These are phyloP conservation scores for Psittacula derbiana DNA, from an alignment of 2,797 vertebrate genomes.

Conservation along the genomic window DNA sequence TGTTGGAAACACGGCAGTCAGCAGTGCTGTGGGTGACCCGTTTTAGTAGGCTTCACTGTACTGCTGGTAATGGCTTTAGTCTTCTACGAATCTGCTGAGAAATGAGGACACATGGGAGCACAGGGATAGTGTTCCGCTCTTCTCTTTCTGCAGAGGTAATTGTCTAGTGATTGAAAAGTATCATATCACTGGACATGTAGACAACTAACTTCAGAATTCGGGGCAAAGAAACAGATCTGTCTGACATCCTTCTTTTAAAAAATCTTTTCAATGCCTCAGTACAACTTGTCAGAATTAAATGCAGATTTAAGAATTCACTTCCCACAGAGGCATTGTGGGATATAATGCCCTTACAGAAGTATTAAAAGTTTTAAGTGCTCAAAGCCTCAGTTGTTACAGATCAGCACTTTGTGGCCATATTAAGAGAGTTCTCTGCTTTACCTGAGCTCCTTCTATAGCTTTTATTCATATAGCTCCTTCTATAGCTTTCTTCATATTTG, in stretches of 20 bases:
- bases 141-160: conserved; percentile 6
- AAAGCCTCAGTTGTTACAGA: conserved; percentile 13
- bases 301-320: neutral
- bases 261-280: neutral
- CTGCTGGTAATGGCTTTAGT: neutral
- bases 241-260: neutral
- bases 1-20: neutral
- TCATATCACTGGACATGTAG: neutral
- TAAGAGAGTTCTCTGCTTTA: neutral
- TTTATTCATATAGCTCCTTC: neutral
- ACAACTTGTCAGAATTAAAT: conserved; percentile 23
- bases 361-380: conserved; percentile 40
- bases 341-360: neutral
- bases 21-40: neutral
- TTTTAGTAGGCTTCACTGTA: neutral
- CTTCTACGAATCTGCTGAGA: neutral
- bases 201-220: neutral
- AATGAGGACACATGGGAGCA: neutral
- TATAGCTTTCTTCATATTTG: neutral
- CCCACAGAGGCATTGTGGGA: neutral
- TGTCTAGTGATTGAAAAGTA: neutral
- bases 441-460: neutral
- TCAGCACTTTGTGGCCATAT: neutral
- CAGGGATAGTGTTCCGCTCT: neutral
- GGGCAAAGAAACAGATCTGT: neutral